Evolutionary conservation across 2,113 vertebrate species (phyloP).

Genomic region (Alaudala cheleensis): DNA sequence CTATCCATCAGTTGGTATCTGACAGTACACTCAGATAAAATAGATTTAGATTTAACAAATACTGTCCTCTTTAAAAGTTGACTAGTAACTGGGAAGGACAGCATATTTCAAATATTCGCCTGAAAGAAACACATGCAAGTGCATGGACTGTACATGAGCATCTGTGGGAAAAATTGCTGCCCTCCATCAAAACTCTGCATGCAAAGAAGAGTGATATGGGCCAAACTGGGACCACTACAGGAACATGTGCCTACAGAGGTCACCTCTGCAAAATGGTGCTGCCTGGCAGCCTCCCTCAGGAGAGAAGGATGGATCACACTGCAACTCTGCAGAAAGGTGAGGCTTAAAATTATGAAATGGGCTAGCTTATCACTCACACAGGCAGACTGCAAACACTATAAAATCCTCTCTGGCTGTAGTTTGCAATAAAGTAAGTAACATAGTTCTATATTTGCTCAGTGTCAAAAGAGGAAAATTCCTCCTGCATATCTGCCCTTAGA

Average conservation of each 20-base stretch:
- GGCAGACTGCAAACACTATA: background rate
- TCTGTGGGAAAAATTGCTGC: background rate
- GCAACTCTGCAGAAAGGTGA: background rate
- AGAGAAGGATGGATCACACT: background rate
- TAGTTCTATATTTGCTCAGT: background rate
- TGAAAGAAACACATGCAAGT: background rate
- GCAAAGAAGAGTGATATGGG: background rate
- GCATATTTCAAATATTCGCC: background rate
- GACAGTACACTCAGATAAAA: background rate
- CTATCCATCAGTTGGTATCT: background rate
- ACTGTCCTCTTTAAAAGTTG: background rate
- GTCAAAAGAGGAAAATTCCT: conserved; percentile 1
- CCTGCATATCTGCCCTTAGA: background rate
- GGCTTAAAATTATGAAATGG: conserved; percentile 1
- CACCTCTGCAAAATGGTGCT: background rate
- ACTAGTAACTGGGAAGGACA: background rate
- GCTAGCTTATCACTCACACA: conserved; percentile 7
- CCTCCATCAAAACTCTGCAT: background rate
- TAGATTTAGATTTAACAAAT: background rate
- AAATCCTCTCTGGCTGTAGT: background rate
- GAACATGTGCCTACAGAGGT: background rate
- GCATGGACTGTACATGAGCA: background rate
- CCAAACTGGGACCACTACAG: background rate
- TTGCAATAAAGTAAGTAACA: background rate
- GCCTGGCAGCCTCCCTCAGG: background rate